A percentile compares a stretch with the other conserved stretches of the same genome.
These are phyloP conservation scores for Caenorhabditis sinica DNA, from an alignment of 2,888 invertebrate species.

Conservation along the genomic window DNA sequence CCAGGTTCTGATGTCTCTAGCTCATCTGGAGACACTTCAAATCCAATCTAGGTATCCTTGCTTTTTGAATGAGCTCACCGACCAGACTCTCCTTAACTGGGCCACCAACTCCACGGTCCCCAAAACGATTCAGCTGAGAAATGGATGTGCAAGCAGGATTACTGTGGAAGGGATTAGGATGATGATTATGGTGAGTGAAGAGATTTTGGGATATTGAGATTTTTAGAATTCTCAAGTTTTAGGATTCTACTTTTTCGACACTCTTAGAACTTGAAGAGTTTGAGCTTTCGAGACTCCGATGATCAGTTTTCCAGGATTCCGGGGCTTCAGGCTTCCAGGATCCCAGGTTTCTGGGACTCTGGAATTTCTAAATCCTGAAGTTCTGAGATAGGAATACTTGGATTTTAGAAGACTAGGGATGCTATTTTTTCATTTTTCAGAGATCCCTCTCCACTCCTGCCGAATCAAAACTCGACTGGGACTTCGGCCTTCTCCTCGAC, in stretches of 20 bases:
- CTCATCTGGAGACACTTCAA: slow-evolving; percentile 56
- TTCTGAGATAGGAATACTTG: not conserved
- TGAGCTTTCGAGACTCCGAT: not conserved
- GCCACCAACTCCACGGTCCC: slow-evolving; percentile 8
- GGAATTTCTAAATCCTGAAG: not conserved
- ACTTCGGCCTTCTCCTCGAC: slow-evolving; percentile 56
- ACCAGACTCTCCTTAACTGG: slow-evolving; percentile 64
- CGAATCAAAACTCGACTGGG: slow-evolving; percentile 55
- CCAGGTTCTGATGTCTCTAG: slow-evolving; percentile 57
- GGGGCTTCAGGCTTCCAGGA: not conserved
- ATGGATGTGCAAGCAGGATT: slow-evolving; percentile 45
- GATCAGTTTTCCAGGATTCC: not conserved
- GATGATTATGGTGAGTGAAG: slow-evolving; percentile 34
- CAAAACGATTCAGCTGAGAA: slow-evolving; percentile 34
- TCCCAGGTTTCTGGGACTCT: not conserved
- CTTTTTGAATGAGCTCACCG: slow-evolving; percentile 64
- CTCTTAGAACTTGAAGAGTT: not conserved
- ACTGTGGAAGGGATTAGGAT: slow-evolving; percentile 55
- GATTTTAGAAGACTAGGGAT: not conserved
- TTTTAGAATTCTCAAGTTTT: not conserved
- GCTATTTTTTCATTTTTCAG: not conserved
- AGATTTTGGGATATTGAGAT: not conserved
- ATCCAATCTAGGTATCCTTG: slow-evolving; percentile 64
- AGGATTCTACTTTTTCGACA: not conserved
- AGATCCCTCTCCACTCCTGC: slow-evolving; percentile 1